Evolutionary conservation across 2,113 vertebrate species (phyloP).

Genomic region (Rattus rattus): DNA sequence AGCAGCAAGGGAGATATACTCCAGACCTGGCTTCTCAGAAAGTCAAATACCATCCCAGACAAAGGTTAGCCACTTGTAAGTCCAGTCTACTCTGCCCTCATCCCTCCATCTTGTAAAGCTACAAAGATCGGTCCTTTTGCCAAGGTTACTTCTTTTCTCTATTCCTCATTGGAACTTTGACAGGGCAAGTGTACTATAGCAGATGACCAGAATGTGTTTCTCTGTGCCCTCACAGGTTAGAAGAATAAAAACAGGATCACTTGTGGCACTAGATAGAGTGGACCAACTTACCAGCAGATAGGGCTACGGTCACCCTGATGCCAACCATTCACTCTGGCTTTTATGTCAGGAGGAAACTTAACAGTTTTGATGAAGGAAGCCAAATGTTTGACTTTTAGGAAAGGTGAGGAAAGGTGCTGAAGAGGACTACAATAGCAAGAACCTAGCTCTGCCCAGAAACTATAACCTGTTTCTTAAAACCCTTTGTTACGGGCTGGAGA

Average conservation of each 20-base stretch:
- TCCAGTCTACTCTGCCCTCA: not conserved
- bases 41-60: not conserved
- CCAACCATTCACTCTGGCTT: not conserved
- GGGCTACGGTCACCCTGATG: not conserved
- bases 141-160: not conserved
- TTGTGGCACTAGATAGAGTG: not conserved
- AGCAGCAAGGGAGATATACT: not conserved
- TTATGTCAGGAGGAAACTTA: constrained; percentile 8
- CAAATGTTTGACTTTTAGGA: not conserved
- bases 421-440: not conserved
- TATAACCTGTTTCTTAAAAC: not conserved
- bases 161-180: not conserved
- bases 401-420: not conserved
- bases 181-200: not conserved
- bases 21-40: not conserved
- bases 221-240: not conserved
- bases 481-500: not conserved
- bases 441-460: not conserved
- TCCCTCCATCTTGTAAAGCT: not conserved
- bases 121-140: not conserved
- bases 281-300: not conserved
- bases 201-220: not conserved
- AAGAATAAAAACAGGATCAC: not conserved
- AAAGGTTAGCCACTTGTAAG: not conserved
- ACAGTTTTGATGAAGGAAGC: not conserved